These are phyloP conservation scores for Psittacula derbiana DNA, from an alignment of 2,797 vertebrate species.

Conservation along the genomic window DNA sequence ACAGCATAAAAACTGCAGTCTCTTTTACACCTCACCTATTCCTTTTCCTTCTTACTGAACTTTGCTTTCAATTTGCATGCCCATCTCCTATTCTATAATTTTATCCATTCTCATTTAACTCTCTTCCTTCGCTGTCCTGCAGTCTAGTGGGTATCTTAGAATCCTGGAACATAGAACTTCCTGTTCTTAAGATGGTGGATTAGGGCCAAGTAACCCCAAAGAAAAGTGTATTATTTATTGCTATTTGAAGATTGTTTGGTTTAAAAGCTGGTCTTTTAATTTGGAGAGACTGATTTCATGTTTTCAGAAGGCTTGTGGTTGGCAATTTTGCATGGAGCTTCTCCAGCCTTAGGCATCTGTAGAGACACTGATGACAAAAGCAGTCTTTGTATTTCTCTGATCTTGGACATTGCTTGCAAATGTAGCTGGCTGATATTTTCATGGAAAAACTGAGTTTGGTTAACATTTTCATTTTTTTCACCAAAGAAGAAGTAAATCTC, in stretches of 20 bases:
- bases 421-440: neutral
- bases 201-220: neutral
- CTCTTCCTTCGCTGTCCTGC: neutral
- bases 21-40: neutral
- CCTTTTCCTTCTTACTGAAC: neutral
- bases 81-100: neutral
- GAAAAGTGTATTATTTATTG: neutral
- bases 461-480: neutral
- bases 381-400: neutral
- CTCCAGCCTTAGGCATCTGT: neutral
- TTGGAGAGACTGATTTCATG: neutral
- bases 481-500: neutral
- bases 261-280: neutral
- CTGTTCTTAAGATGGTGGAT: neutral
- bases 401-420: neutral
- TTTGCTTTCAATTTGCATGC: neutral
- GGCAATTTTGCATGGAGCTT: neutral
- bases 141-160: neutral
- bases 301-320: neutral
- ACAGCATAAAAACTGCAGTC: neutral
- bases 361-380: neutral
- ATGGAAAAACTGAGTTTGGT: neutral
- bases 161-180: neutral
- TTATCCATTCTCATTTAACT: neutral
- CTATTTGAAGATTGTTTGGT: neutral